Conservation (phyloP, 37 sponge, comb jelly and placozoan species). For the Spongilla lacustris region DNA sequence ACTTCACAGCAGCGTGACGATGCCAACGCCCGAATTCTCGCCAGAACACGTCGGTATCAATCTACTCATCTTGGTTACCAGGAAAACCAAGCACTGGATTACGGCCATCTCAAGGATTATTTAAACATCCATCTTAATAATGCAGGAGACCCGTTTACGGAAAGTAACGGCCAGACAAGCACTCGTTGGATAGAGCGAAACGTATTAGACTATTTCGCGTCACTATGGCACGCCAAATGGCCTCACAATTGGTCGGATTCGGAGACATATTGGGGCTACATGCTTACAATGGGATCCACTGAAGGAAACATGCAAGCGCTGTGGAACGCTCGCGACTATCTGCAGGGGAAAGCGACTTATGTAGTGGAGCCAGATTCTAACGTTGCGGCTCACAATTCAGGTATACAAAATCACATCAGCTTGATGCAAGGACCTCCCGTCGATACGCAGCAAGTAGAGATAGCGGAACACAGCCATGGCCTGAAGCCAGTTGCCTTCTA, state of each 20-base stretch:
- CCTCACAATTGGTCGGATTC: constrained; percentile 21
- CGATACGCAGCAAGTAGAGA: background rate
- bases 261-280: constrained; percentile 42
- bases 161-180: background rate
- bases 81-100: background rate
- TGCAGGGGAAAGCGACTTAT: background rate
- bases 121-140: constrained; percentile 10
- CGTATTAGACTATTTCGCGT: constrained; percentile 36
- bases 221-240: constrained; percentile 38
- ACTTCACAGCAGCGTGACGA: background rate
- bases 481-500: constrained; percentile 24
- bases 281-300: constrained; percentile 42
- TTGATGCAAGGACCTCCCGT: too few species aligned
- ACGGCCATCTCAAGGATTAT: background rate
- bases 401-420: too few species aligned
- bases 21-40: constrained; percentile 2
- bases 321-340: constrained; percentile 40
- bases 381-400: background rate
- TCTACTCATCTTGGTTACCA: constrained; percentile 16
- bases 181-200: constrained; percentile 45
- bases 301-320: constrained; percentile 33
- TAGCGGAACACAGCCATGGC: background rate
- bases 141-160: constrained; percentile 31
- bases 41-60: background rate
- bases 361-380: background rate